Base-by-base conservation (phyloP, 1,140 invertebrate genomes). In the Ceratina australensis region DNA sequence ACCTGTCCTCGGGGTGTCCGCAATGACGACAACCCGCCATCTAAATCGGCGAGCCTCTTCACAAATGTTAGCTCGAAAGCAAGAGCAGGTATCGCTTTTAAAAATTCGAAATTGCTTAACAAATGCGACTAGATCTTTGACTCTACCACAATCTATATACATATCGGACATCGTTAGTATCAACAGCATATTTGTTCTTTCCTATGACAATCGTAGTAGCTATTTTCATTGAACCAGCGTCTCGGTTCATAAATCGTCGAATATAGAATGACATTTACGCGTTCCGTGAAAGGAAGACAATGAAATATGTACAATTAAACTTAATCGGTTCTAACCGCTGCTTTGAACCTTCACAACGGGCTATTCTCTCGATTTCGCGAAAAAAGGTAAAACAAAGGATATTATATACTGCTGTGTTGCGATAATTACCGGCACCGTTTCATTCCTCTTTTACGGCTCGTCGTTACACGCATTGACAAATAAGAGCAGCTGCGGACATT, bases 201-300 rank as follows among this genome's bases (percentile, higher is more conserved):
- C 42, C 64, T 20, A 0, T 49, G 18, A 24, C 49, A 22, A 15
- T 18, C 59, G 4, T 12, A 42, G 8, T 42, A 33, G 5, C 28
- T 33, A 42, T 42, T 42, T 42, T 42, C 33, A 42, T 42, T 13
- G 28, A 18, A 3, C 18, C 49, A 54, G 79, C 75, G 71, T 75
- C 10, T 20, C 15, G 61, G 47, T 71, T 74, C 63, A 81, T 73
- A 83, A 83, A 5, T 59, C 57, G 49, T 56, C 64, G 60, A 78
- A 73, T 78, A 78, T 24, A 56, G 61, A 65, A 72, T 33, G 56
- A 67, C 73, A 54, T 68, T 82, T 80, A 72, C 20, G 50, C 22
- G 16, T 15, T 1, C 0, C 28, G 1, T 1, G 64, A 12, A 33
- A 50, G n/a, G 63, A 18, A 28, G 15, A 18, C 33, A 2, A 42